These are phyloP conservation scores for Sphinx pinastri DNA, from an alignment of 2,888 invertebrate genomes.

Conservation along the genomic window DNA sequence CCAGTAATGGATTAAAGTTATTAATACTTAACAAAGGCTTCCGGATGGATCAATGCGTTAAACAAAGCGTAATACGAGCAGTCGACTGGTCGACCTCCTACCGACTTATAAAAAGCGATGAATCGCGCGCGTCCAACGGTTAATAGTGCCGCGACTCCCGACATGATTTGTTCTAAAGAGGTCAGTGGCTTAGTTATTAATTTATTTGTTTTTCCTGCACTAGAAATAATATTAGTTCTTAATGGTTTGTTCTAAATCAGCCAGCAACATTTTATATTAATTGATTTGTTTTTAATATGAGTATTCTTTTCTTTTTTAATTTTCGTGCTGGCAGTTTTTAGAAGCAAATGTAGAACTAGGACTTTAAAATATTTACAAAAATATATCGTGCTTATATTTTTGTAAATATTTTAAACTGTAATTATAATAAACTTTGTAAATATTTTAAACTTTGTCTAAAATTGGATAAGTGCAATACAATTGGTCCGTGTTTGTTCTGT, in stretches of 20 bases:
- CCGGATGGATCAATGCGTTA: slow-evolving; percentile 14
- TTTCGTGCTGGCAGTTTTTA: no score
- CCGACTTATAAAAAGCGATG: slow-evolving; percentile 28
- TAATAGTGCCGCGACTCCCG: slow-evolving; percentile 15
- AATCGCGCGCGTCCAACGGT: slow-evolving; percentile 19
- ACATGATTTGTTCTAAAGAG: slow-evolving; percentile 33
- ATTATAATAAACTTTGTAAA: no score
- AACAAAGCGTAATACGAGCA: slow-evolving; percentile 14
- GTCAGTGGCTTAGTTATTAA: slow-evolving; percentile 28
- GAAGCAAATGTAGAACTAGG: no score
- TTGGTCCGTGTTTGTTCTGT: no score
- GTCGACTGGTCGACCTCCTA: slow-evolving; percentile 27
- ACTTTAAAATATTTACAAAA: no score
- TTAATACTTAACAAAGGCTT: not conserved
- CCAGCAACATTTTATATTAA: not conserved
- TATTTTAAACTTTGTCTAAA: no score
- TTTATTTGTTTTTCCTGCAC: not conserved
- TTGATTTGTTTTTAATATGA: no score
- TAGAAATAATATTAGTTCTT: no score
- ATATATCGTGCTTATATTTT: no score
- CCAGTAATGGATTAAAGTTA: no score
- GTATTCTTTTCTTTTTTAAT: not conserved
- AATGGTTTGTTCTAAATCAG: not conserved
- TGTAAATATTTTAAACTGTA: no score
- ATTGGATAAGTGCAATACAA: no score